phyloP scores from a whole-genome alignment of 2,888 invertebrate genomes.

The Cactoblastis cactorum region DNA sequence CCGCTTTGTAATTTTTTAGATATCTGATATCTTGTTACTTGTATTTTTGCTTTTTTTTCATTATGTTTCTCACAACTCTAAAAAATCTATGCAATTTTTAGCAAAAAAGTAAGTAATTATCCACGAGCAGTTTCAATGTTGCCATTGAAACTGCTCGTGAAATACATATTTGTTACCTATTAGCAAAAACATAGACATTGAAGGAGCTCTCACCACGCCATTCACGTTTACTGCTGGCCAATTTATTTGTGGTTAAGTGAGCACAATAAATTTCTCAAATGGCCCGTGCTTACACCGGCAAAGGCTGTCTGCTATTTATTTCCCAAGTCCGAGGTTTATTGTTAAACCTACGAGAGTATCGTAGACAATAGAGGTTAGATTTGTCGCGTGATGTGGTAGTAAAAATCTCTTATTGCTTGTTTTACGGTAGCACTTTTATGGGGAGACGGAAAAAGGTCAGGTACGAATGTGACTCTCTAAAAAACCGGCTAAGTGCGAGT shows the following conservation, averaged over 20 bases:
- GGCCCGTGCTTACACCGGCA: constrained; percentile 68
- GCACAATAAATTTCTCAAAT: constrained; percentile 77
- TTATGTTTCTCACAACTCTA: too few species aligned
- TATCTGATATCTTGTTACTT: too few species aligned
- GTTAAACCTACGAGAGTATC: constrained; percentile 53
- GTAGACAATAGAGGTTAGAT: constrained; percentile 57
- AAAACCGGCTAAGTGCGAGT: too few species aligned
- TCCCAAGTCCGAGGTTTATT: constrained; percentile 61
- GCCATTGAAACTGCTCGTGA: too few species aligned
- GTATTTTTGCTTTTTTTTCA: too few species aligned
- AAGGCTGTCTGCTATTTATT: constrained; percentile 73
- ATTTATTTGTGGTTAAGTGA: constrained; percentile 78
- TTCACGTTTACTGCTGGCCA: constrained; percentile 64
- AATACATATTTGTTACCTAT: constrained; percentile 32
- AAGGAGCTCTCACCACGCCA: constrained; percentile 42
- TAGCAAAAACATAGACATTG: constrained; percentile 35
- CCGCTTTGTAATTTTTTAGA: too few species aligned
- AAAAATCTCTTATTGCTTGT: constrained; percentile 44
- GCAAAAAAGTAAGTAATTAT: too few species aligned
- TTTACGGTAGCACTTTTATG: constrained; percentile 9
- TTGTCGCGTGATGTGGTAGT: constrained; percentile 56
- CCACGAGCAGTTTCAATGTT: too few species aligned
- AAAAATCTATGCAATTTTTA: too few species aligned
- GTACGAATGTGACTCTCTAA: constrained; percentile 14
- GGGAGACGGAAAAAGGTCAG: constrained; percentile 17